Evolutionary conservation across 2,113 vertebrate genomes (phyloP).

Genomic region (Centrocercus urophasianus): DNA sequence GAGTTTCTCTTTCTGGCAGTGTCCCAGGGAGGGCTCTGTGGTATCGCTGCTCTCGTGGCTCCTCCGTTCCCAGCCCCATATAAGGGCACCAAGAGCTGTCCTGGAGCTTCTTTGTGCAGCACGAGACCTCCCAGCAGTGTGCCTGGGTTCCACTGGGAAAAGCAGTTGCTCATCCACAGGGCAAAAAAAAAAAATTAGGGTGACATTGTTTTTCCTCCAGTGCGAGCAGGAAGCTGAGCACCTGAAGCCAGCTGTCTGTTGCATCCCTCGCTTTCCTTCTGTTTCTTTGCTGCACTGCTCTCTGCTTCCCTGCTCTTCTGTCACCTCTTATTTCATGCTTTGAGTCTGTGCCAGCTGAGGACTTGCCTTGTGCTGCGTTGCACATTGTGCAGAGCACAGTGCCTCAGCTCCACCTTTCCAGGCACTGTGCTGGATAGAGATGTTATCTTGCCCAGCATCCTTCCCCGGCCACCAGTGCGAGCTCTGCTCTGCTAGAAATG

Average conservation of each 20-base stretch:
- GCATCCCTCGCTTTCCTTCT: not conserved
- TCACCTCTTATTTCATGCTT: constrained; percentile 2
- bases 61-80: constrained; percentile 37
- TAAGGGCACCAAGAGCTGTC: constrained; percentile 43
- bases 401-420: not conserved
- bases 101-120: not conserved
- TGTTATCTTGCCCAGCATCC: accelerated
- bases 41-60: not conserved
- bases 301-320: not conserved
- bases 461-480: not conserved
- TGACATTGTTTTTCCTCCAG: not conserved
- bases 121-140: not conserved
- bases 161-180: not conserved
- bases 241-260: not conserved
- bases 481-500: not conserved
- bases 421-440: not conserved
- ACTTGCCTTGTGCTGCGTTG: not conserved
- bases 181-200: not conserved
- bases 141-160: not conserved
- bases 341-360: not conserved
- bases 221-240: not conserved
- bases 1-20: constrained; percentile 36
- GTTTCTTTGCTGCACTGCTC: not conserved
- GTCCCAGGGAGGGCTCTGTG: not conserved
- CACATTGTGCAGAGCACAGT: not conserved